Evolutionary conservation across 2,797 vertebrate genomes (phyloP), one percentile per base, ranked within the genome.

Genomic region (Chromis chromis): DNA sequence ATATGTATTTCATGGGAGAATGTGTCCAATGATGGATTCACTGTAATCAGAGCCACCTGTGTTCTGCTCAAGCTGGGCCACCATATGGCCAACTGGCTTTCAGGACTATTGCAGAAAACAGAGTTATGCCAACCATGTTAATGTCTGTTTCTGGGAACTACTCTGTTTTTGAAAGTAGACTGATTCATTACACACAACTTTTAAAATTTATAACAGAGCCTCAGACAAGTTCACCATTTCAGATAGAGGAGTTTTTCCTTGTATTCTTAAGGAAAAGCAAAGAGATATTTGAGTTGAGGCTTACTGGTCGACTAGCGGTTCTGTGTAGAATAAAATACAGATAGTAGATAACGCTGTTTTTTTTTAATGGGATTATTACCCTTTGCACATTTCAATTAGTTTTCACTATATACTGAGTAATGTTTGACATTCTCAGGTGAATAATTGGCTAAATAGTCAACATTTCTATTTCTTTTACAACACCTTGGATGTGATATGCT

Each of bases 41-140:
- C 48, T 70, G 48, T 50, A 53, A 69, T 48, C 31, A 72, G 24
- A 75, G 61, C 67, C 59, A 76, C 65, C 74, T 76, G 56, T 61
- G 49, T 75, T 65, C 78, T 60, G 49, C 56, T 82, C 85, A 86
- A 78, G 73, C 81, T 82, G 84, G 16, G 79, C 39, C 62, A 57
- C 79, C 87, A 87, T 86, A 86, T 91, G 84, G 67, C 57, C 60
- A 69, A 76, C 66, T 83, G 76, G 82, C 69, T 64, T 50, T 49
- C 56, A 70, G 31, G 28, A 68, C 67, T 25, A 62, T 39, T 31
- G 22, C 16, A 59, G 19, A 39, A 31, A 72, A 60, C 12, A 54
- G 17, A n/a, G 22, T 48, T 60, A 49, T 5, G 13, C 19, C 31
- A 68, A 21, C 5, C 40, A 16, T 17, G 6, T 21, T 44, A 0